Base-by-base conservation (phyloP, 1,140 invertebrate genomes). In the Sminthurides bifidus region DNA sequence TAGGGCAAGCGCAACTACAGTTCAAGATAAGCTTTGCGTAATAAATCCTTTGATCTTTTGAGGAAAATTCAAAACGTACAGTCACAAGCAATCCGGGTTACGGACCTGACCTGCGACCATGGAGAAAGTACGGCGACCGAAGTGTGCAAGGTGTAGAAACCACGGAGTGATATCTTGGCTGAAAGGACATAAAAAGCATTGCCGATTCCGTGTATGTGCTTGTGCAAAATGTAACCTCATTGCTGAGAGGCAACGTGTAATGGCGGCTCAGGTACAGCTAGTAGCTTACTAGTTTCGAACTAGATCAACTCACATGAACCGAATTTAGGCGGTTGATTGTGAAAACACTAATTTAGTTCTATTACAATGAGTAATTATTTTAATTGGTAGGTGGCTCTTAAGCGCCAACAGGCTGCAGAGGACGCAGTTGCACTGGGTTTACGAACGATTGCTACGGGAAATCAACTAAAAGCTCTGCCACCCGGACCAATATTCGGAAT, bases 251-350 rank as follows among this genome's bases (percentile, higher is more conserved):
- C 92, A 96, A 69, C 72, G 91, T n/a, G 93, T 96, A 12, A 97
- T 97, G 92, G 92, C 92, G 0, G 90, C 89, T 17, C 92, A 96
- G 80, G 89, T 93, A 72, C n/a, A n/a, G n/a, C n/a, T n/a, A n/a
- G n/a, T n/a, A n/a, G 15, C 24, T 23, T 23, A 40, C 29, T 52
- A 31, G n/a, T 35, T 35, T 10, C 8, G 33, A 35, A n/a, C n/a
- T n/a, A n/a, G n/a, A n/a, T n/a, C n/a, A n/a, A n/a, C n/a, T n/a
- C n/a, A n/a, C n/a, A n/a, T n/a, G n/a, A n/a, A n/a, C n/a, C n/a
- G n/a, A n/a, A n/a, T n/a, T n/a, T n/a, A n/a, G n/a, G n/a, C n/a
- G n/a, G n/a, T n/a, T n/a, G n/a, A n/a, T n/a, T n/a, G n/a, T n/a
- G n/a, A n/a, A n/a, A n/a, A n/a, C n/a, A n/a, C n/a, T n/a, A n/a